phyloP scores from a whole-genome alignment of 2,797 vertebrate genomes.

The Sparidentex hasta region DNA sequence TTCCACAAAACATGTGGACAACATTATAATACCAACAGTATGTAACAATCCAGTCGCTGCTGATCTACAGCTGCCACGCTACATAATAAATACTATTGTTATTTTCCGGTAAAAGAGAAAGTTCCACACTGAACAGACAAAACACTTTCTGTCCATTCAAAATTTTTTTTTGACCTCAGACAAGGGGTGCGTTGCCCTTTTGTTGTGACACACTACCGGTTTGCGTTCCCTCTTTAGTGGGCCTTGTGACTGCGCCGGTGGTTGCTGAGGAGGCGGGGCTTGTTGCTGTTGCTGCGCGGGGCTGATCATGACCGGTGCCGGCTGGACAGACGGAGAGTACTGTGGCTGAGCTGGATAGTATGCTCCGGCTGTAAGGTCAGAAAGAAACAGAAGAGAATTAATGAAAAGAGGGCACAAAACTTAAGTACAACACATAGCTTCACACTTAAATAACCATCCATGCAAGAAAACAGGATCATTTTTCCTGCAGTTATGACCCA shows the following conservation, averaged over 20 bases:
- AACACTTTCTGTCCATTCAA: slow-evolving; percentile 60
- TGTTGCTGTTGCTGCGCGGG: slow-evolving; percentile 83
- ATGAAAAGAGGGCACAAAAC: background rate
- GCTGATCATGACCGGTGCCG: slow-evolving; percentile 92
- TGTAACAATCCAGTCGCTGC: slow-evolving; percentile 27
- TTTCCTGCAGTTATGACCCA: background rate
- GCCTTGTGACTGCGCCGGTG: slow-evolving; percentile 84
- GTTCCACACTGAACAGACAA: slow-evolving; percentile 76
- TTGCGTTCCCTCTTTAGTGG: slow-evolving; percentile 94
- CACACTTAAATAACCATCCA: background rate
- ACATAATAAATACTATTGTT: slow-evolving; percentile 63
- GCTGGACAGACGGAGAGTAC: slow-evolving; percentile 90
- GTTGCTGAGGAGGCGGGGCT: slow-evolving; percentile 84
- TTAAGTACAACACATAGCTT: background rate
- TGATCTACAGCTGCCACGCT: slow-evolving; percentile 46
- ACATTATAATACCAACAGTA: slow-evolving; percentile 32
- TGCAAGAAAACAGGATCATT: background rate
- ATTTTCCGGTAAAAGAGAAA: slow-evolving; percentile 75
- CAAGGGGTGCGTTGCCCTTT: slow-evolving; percentile 66
- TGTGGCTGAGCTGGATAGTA: slow-evolving; percentile 94
- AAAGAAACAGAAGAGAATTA: slow-evolving; percentile 1
- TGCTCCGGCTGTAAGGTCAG: slow-evolving; percentile 87
- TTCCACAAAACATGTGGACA: slow-evolving; percentile 8
- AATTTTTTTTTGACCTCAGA: slow-evolving; percentile 59
- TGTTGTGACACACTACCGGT: slow-evolving; percentile 87